Conservation (phyloP, 2,113 vertebrate species). For the Erinaceus europaeus region DNA sequence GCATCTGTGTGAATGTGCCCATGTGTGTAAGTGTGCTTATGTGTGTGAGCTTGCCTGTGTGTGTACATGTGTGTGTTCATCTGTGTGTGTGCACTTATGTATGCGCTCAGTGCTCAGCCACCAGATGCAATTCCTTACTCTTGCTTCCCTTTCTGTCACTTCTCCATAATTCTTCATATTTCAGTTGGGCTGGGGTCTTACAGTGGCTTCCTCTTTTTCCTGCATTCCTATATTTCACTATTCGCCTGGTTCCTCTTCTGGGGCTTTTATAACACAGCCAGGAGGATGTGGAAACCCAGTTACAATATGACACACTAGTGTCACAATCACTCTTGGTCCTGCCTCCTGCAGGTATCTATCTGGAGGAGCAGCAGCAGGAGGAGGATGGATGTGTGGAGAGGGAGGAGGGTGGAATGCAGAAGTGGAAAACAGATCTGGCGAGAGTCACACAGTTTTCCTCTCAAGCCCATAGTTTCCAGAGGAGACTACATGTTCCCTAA, state of each 20-base stretch:
- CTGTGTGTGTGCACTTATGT: neutral
- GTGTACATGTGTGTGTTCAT: neutral
- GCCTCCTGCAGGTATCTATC: constrained; percentile 57
- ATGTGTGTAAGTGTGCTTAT: neutral
- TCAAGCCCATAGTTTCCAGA: neutral
- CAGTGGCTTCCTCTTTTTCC: constrained; percentile 95
- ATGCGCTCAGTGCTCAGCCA: constrained; percentile 29
- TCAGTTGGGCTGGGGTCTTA: constrained; percentile 87
- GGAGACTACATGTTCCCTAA: neutral
- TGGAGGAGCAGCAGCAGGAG: constrained; percentile 12
- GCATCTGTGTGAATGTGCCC: neutral
- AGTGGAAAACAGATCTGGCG: neutral
- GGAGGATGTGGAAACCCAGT: constrained; percentile 92
- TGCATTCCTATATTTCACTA: constrained; percentile 96
- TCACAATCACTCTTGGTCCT: constrained; percentile 71
- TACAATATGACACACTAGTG: constrained; percentile 85
- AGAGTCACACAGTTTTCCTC: neutral
- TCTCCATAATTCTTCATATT: constrained; percentile 95
- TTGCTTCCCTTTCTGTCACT: constrained; percentile 97
- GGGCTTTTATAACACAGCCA: constrained; percentile 82
- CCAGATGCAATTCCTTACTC: constrained; percentile 87
- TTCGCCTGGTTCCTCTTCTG: constrained; percentile 93
- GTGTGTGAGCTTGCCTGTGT: neutral
- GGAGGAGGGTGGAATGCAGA: constrained; percentile 19
- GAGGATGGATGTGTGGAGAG: neutral